Conservation (phyloP, 1,140 invertebrate genomes). For the Zophobas atratus region DNA sequence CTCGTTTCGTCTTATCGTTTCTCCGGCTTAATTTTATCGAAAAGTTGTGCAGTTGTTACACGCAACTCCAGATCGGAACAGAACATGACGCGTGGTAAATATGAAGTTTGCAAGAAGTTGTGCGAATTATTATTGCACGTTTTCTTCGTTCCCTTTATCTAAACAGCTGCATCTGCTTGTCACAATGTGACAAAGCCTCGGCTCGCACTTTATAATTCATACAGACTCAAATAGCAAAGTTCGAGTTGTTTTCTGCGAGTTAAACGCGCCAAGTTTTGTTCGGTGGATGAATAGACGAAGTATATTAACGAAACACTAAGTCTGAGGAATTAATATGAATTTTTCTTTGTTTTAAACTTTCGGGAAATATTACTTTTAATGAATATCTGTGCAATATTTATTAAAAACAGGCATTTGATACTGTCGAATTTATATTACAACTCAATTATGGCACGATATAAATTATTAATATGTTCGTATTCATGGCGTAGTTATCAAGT, state of each 20-base stretch:
- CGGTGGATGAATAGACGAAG: not conserved
- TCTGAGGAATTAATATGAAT: no score
- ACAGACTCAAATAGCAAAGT: not conserved
- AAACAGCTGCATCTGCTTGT: slow-evolving; percentile 24
- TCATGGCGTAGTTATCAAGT: no score
- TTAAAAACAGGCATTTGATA: no score
- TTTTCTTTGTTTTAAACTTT: no score
- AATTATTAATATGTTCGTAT: no score
- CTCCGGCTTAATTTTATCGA: slow-evolving; percentile 38
- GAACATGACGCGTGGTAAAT: slow-evolving; percentile 19
- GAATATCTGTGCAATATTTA: no score
- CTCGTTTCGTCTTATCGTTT: slow-evolving; percentile 34
- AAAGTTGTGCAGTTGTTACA: slow-evolving; percentile 34
- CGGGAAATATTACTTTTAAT: no score
- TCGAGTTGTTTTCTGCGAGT: not conserved
- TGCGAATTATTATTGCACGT: slow-evolving; percentile 20
- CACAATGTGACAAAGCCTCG: slow-evolving; percentile 13
- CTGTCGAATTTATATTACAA: no score
- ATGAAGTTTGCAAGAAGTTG: slow-evolving; percentile 24
- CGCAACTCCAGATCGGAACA: slow-evolving; percentile 9
- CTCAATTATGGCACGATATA: no score
- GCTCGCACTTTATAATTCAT: slow-evolving; percentile 20
- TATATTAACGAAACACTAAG: not conserved
- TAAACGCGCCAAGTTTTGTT: slow-evolving; percentile 9
- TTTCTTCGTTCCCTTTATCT: slow-evolving; percentile 15